Conservation (phyloP, 1,140 invertebrate species). For the Bombus pascuorum region DNA sequence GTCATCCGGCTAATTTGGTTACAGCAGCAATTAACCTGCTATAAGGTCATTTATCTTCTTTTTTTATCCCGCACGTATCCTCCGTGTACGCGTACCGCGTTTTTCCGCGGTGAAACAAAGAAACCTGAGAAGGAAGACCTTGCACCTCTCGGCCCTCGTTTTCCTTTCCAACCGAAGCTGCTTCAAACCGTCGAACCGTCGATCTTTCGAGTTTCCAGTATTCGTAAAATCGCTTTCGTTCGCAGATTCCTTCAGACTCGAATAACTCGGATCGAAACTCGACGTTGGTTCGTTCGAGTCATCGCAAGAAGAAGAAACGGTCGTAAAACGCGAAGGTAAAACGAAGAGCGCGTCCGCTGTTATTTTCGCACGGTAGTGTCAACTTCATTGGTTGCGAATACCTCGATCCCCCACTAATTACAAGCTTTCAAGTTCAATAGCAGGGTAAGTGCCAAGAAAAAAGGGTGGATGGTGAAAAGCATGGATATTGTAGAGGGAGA, state of each 20-base stretch:
- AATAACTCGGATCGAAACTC: fast-evolving
- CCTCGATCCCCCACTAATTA: constrained; percentile 30
- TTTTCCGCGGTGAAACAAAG: too few relatives aligned
- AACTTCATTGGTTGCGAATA: constrained; percentile 7
- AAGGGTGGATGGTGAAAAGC: background rate
- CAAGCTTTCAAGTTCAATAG: constrained; percentile 45
- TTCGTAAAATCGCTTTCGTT: too few relatives aligned
- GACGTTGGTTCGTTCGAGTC: too few relatives aligned
- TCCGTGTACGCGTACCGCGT: too few relatives aligned
- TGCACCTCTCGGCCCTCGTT: background rate
- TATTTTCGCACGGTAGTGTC: constrained; percentile 17
- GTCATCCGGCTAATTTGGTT: constrained; percentile 16
- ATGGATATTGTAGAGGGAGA: background rate
- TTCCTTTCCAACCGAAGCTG: too few relatives aligned
- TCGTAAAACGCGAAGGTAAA: background rate
- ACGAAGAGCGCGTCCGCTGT: background rate
- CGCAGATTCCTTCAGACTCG: too few relatives aligned
- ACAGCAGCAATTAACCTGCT: constrained; percentile 21
- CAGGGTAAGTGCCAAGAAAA: constrained; percentile 18
- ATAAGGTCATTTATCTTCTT: constrained; percentile 13
- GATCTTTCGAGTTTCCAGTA: too few relatives aligned
- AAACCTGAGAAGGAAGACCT: too few relatives aligned
- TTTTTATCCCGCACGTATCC: background rate
- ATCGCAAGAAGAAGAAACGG: background rate
- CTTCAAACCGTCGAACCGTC: too few relatives aligned